A percentile compares a stretch with the other conserved stretches of the same genome.
Conservation (phyloP, 1,140 invertebrate species). For the Caenorhabditis tropicalis region DNA sequence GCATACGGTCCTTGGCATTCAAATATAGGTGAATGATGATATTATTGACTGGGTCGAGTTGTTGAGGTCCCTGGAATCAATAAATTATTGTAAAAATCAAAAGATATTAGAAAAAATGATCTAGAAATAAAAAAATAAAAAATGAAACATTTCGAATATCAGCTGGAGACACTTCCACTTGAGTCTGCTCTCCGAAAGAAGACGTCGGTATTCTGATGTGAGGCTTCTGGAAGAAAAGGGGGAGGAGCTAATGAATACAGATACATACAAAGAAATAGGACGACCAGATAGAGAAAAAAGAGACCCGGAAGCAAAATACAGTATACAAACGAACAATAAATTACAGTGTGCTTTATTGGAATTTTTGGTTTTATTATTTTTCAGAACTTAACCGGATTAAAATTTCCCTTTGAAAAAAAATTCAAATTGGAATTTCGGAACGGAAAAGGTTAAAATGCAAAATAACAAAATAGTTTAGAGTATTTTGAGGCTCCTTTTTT, state of each 20-base stretch:
- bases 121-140: background rate
- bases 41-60: slow-evolving; percentile 35
- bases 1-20: slow-evolving; percentile 33
- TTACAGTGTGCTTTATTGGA: too few relatives aligned
- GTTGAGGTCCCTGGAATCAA: background rate
- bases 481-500: too few relatives aligned
- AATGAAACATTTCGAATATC: background rate
- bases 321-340: background rate
- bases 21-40: slow-evolving; percentile 42
- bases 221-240: background rate
- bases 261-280: background rate
- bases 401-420: too few relatives aligned
- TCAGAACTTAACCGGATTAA: too few relatives aligned
- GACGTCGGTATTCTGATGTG: slow-evolving; percentile 8
- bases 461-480: too few relatives aligned
- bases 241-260: background rate
- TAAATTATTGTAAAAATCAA: background rate
- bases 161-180: background rate
- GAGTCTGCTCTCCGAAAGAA: background rate
- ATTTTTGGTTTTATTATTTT: too few relatives aligned
- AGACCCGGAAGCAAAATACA: background rate
- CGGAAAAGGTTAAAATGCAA: too few relatives aligned
- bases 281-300: background rate
- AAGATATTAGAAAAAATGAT: background rate
- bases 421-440: too few relatives aligned